Conservation (phyloP, 2,797 vertebrate species). For the Pelobates cultripes region DNA sequence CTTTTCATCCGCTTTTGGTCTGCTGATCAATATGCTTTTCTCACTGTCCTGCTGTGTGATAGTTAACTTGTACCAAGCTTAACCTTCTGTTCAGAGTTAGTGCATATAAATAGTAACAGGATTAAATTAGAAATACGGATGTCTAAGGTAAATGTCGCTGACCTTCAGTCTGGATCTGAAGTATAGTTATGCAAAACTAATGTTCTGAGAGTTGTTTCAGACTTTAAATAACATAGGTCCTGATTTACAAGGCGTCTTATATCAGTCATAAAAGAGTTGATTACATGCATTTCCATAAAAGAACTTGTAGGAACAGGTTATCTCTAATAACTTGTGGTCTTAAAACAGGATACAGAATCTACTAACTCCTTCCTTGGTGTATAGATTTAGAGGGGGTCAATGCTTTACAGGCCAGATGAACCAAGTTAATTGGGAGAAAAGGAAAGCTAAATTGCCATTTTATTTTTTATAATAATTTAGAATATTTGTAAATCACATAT, state of each 20-base stretch:
- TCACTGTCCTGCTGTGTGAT: background rate
- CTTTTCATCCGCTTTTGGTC: background rate
- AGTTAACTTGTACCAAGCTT: background rate
- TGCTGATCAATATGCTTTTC: background rate
- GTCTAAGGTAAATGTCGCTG: background rate
- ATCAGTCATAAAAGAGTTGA: background rate
- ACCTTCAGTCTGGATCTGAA: background rate
- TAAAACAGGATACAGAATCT: no score
- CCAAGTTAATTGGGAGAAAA: background rate
- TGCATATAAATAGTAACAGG: background rate
- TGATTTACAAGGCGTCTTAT: background rate
- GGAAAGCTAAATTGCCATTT: no score
- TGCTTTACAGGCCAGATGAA: background rate
- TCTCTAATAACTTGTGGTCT: no score
- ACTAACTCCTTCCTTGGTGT: no score
- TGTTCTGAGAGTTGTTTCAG: background rate
- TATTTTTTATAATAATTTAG: no score
- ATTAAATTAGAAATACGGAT: background rate
- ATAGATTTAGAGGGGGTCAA: background rate
- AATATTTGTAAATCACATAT: no score
- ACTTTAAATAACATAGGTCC: background rate
- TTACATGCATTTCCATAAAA: background rate
- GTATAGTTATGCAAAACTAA: background rate
- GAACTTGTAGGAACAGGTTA: no score
- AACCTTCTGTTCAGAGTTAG: background rate